Evolutionary conservation across 2,797 vertebrate genomes (phyloP).

Genomic region (Cygnus olor): DNA sequence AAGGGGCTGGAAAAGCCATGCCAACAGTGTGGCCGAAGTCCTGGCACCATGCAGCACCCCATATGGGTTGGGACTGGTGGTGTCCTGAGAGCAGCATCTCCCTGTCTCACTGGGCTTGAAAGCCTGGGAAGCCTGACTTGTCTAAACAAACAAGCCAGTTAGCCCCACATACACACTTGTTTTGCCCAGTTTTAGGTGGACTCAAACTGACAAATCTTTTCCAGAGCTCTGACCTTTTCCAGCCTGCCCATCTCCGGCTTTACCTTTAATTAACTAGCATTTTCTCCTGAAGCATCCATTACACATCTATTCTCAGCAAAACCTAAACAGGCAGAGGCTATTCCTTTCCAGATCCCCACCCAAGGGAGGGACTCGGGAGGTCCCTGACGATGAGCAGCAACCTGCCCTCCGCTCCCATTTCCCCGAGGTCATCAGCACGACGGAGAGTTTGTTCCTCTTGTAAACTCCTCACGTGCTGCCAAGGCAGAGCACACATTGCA

Average conservation of each 20-base stretch:
- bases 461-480: background rate
- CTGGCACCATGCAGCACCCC: background rate
- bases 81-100: background rate
- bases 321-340: background rate
- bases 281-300: slow-evolving; percentile 11
- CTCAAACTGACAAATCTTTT: slow-evolving; percentile 15
- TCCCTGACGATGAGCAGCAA: slow-evolving; percentile 10
- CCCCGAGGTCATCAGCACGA: background rate
- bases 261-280: background rate
- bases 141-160: background rate
- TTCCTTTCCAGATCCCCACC: background rate
- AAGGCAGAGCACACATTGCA: background rate
- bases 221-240: slow-evolving; percentile 32
- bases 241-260: background rate
- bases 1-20: background rate
- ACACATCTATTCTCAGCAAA: background rate
- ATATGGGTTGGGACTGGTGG: background rate
- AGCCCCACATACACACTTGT: background rate
- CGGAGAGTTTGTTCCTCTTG: background rate
- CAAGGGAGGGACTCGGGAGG: background rate
- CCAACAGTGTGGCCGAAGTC: background rate
- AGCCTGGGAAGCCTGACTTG: background rate
- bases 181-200: background rate
- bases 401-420: background rate
- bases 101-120: background rate